Evolutionary conservation across 1,140 invertebrate species (phyloP), one percentile per base, ranked within the genome.

Genomic region (Orchesella cincta): DNA sequence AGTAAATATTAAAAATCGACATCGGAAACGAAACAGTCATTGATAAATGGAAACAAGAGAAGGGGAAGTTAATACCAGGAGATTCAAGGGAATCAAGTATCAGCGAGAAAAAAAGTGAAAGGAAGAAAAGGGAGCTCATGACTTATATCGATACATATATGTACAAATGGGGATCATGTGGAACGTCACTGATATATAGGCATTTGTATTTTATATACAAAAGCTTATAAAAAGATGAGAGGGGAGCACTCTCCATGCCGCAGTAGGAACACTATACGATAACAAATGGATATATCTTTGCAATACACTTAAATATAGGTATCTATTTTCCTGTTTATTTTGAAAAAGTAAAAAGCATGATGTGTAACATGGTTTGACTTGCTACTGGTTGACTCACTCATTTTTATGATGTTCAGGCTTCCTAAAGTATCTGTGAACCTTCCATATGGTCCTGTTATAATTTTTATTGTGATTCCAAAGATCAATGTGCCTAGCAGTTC

Each of bases 1-100:
- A 67, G 62, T 67, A 70, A 73, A 73, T 77, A 77, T 77, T 77
- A 77, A 77, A 77, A 77, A 77, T 77, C 67, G 71, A 70, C 71
- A 72, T 73, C 51, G 76, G 76, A 77, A 73, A 77, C 71, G 51
- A 73, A 73, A 26, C 18, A 77, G 76, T 52, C 76, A 77, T 73
- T 77, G 76, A 77, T 52, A 77, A 77, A 77, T 77, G 76, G 76
- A 54, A 54, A 73, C 36, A 34, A n/a, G 34, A 72, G 34, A 77
- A 62, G 70, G 76, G 70, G 52, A 73, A 33, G n/a, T 46, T 73
- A 36, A 35, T 31, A 26, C 39, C 39, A 71, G 64, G 75, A 67
- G 62, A 67, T 29, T 67, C 28, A 76, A 46, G n/a, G 75, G 75
- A 70, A 67, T 67, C 62, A 67, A 67, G 62, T 67, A 67, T 31